phyloP scores from a whole-genome alignment of 2,797 vertebrate genomes.

The Eleutherodactylus coqui region DNA sequence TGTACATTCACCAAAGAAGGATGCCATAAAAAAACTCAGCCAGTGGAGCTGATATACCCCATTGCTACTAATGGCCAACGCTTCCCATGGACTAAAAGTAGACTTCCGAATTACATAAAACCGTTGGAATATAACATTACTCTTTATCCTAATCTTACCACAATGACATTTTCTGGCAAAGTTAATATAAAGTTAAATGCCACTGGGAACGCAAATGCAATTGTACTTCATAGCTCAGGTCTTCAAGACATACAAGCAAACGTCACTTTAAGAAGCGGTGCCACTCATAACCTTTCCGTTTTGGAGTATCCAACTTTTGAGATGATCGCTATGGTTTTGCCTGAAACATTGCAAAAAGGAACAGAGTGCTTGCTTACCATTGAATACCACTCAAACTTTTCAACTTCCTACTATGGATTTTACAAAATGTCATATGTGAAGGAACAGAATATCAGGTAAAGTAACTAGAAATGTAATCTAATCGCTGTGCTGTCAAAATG shows the following conservation, averaged over 20 bases:
- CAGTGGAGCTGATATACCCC: conserved; percentile 80
- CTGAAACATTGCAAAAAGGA: conserved; percentile 79
- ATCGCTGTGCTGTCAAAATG: not conserved
- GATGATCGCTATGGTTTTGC: conserved; percentile 86
- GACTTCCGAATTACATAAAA: conserved; percentile 82
- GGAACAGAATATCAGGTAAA: conserved; percentile 83
- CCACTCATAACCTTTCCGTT: conserved; percentile 73
- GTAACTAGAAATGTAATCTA: conserved; percentile 68
- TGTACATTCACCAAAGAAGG: conserved; percentile 95
- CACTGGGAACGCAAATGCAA: conserved; percentile 77
- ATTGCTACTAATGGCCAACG: conserved; percentile 79
- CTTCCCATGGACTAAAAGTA: conserved; percentile 88
- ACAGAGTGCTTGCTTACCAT: conserved; percentile 81
- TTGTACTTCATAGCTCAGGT: conserved; percentile 87
- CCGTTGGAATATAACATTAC: conserved; percentile 87
- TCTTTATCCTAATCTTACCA: conserved; percentile 84
- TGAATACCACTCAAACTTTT: conserved; percentile 84
- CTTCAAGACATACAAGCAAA: conserved; percentile 84
- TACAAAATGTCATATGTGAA: conserved; percentile 89
- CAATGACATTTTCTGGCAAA: conserved; percentile 82
- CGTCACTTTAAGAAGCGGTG: conserved; percentile 76
- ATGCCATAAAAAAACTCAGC: conserved; percentile 81
- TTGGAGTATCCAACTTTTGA: conserved; percentile 86
- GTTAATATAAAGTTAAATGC: conserved; percentile 81
- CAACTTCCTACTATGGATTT: conserved; percentile 87